A percentile compares a stretch with the other conserved stretches of the same genome.
phyloP scores from a whole-genome alignment of 2,113 vertebrate species.

The Candoia aspera region DNA sequence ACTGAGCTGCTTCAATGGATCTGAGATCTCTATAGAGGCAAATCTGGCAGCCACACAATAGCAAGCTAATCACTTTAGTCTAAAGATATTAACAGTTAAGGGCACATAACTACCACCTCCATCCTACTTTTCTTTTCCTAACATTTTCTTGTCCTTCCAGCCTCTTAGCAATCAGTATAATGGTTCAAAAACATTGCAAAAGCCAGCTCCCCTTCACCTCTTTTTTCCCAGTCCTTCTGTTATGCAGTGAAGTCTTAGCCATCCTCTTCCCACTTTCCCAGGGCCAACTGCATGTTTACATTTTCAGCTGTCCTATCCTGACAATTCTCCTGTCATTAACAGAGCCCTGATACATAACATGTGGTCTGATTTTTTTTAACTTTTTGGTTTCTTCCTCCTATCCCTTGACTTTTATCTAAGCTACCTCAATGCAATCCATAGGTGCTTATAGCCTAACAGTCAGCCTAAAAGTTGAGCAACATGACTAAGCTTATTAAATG shows the following conservation, averaged over 20 bases:
- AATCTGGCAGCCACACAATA: background rate
- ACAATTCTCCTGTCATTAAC: background rate
- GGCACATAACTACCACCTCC: background rate
- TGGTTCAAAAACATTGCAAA: background rate
- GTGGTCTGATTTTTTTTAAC: background rate
- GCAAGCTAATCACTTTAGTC: background rate
- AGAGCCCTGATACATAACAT: background rate
- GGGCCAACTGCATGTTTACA: background rate
- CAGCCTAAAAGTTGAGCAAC: background rate
- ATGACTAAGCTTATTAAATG: slow-evolving; percentile 20
- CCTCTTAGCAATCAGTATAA: background rate
- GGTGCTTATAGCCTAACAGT: background rate
- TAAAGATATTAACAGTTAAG: background rate
- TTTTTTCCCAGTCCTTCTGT: background rate
- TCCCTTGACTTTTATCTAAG: background rate
- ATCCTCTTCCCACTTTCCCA: background rate
- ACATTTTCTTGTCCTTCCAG: background rate
- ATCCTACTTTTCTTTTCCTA: background rate
- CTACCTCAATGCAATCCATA: background rate
- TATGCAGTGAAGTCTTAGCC: background rate
- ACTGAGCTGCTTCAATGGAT: background rate
- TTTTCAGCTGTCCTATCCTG: background rate
- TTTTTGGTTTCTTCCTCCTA: background rate
- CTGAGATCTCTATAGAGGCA: background rate
- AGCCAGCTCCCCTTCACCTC: background rate